These are phyloP conservation scores for Cacatua alba DNA, from an alignment of 2,113 vertebrate genomes.

Conservation along the genomic window DNA sequence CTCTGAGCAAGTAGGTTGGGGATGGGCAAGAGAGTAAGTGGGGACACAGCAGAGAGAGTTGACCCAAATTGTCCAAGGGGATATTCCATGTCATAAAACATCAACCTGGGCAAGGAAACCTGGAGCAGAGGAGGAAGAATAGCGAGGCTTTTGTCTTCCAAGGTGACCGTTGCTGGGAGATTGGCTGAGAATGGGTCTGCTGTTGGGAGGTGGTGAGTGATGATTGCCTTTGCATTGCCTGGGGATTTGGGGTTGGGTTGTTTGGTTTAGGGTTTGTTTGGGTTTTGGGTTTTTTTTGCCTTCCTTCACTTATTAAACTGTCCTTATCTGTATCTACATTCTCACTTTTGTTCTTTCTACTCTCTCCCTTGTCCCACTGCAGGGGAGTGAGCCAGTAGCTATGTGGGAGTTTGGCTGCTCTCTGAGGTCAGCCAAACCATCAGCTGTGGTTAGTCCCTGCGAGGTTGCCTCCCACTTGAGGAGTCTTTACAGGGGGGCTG, in stretches of 20 bases:
- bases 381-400: neutral
- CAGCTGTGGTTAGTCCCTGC: neutral
- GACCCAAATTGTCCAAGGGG: neutral
- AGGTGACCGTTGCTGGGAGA: neutral
- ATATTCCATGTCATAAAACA: neutral
- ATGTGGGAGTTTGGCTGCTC: conserved; percentile 19
- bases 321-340: neutral
- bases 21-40: neutral
- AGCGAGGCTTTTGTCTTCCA: neutral
- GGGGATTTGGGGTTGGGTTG: rapidly evolving
- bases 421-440: neutral
- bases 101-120: neutral
- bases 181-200: neutral
- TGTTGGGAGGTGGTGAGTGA: neutral
- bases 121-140: neutral
- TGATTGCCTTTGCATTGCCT: neutral
- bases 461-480: conserved; percentile 17
- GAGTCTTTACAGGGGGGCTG: neutral
- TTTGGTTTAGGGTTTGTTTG: neutral
- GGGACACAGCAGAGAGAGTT: neutral
- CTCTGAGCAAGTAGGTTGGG: neutral
- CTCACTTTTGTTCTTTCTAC: neutral
- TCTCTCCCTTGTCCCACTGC: neutral
- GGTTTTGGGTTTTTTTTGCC: neutral
- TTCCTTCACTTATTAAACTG: neutral